Base-by-base conservation (phyloP, 2,888 invertebrate genomes). In the Neoaliturus tenellus region DNA sequence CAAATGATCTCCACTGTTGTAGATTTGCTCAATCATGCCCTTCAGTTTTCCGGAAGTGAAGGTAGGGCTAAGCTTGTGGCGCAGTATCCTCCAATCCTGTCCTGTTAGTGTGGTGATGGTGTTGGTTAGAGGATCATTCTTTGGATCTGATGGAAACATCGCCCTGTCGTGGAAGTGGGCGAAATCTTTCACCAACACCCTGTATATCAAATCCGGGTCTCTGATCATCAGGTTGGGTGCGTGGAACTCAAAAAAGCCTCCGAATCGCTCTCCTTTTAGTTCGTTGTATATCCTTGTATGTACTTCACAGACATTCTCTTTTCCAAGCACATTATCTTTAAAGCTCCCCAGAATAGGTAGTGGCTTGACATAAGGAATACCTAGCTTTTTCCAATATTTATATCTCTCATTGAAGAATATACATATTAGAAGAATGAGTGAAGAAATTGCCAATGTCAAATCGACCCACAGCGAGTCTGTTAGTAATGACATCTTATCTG, bases 31-130 rank as follows among this genome's bases (percentile, higher is more conserved):
- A 33, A 91, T 90, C 92, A 93, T 92, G 55, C 88, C 89, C 87
- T 91, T 92, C 73, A 93, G 88, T 88, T 93, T 93, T 20, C 92
- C 92, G 0, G 91, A 90, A 0, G 93, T 92, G 86, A 93, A 91
- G 0, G 92, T 91, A 0, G 93, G 92, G 0, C 92, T 91, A 35
- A 93, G 88, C 85, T 92, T 92, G 0, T 89, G 87, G 25, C 93
- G 89, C 14, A 92, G 86, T 44, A 89, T 89, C 87, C 91, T 93
- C 93, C 93, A 93, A 0, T 90, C 90, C 0, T 91, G 91, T 84
- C 91, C 91, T 81, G 90, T 90, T 80, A 91, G 85, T 0, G 90
- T 89, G 83, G 92, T 90, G 14, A 91, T 87, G 83, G 90, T 89
- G 0, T 88, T 89, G 4, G 88, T 88, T 1, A 91, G 85, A 0